Conservation (phyloP, 1,140 invertebrate species). For the Sarcophaga bullata region DNA sequence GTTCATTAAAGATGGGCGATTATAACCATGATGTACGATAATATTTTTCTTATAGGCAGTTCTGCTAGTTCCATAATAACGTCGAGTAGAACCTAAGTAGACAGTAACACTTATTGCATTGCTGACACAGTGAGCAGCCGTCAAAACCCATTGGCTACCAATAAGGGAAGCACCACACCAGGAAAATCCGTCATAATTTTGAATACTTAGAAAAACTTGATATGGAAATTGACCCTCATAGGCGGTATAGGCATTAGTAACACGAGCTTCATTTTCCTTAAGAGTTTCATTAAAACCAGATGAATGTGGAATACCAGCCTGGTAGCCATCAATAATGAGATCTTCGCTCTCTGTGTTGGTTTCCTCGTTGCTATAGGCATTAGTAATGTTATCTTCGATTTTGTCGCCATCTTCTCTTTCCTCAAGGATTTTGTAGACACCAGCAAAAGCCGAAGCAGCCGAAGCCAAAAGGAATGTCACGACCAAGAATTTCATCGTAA, state of each 20-base stretch:
- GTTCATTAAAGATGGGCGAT: conserved; percentile 49
- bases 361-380: conserved; percentile 46
- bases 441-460: conserved; percentile 30
- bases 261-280: conserved; percentile 53
- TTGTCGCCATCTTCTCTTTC: too few species aligned
- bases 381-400: conserved; percentile 60
- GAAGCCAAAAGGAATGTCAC: conserved; percentile 30
- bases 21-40: conserved; percentile 33
- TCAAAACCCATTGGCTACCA: conserved; percentile 69
- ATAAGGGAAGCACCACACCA: conserved; percentile 70
- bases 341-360: background rate
- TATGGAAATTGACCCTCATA: conserved; percentile 61
- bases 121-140: conserved; percentile 70
- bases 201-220: conserved; percentile 60
- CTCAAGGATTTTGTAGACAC: background rate
- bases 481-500: conserved; percentile 43
- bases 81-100: conserved; percentile 30
- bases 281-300: background rate
- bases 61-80: conserved; percentile 4
- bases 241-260: conserved; percentile 58
- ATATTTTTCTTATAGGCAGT: conserved; percentile 31
- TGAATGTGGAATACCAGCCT: conserved; percentile 45
- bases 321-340: conserved; percentile 61
- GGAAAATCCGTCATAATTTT: conserved; percentile 46
- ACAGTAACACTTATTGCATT: conserved; percentile 45